Base-by-base conservation (phyloP, 2,113 vertebrate genomes). In the Rhynchomys soricoides region DNA sequence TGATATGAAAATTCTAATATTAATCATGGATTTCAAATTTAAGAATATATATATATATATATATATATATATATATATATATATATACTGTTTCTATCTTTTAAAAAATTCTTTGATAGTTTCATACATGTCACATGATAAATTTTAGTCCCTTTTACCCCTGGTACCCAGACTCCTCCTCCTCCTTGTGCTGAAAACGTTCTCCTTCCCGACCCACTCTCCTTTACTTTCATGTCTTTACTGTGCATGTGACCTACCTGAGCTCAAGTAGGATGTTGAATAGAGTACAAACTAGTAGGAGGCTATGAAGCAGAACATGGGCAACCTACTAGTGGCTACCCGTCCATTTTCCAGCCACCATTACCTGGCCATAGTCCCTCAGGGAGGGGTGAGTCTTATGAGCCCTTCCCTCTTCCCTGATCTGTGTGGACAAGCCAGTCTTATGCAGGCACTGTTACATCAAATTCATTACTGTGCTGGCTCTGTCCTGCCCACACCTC, bases 181-280 rank as follows among this genome's bases (percentile, higher is more conserved):
- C 21, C 50, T 79, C 1, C 34, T 57, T 5, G 4, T 57, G 10
- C 37, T 57, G 50, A 37, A n/a, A n/a, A 12, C 37, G n/a, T 57
- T n/a, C 50, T 37, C 55, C 21, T 81, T 57, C 34, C 17, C 50
- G 22, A 24, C 78, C 55, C 6, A 57, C 50, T 12, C 50, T 11
- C 21, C 19, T 48, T 9, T 31, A 11, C 0, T 34, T 11, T 21
- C 48, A 11, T 52, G 5, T 26, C 37, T 57, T 57, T 40, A 59
- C 15, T 7, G 1, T 5, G 19, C 3, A 4, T 43, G n/a, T 7
- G 55, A 43, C n/a, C 19, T 24, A 62, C 0, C 0, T 26, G 55
- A 82, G 13, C 43, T 57, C 26, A 43, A 13, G 16, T 43, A 17
- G 24, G n/a, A 24, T 83, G 15, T 8, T 0, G 15, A 29, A 43